These are phyloP conservation scores for Hoplostethus atlanticus DNA, from an alignment of 2,797 vertebrate genomes.

Conservation along the genomic window DNA sequence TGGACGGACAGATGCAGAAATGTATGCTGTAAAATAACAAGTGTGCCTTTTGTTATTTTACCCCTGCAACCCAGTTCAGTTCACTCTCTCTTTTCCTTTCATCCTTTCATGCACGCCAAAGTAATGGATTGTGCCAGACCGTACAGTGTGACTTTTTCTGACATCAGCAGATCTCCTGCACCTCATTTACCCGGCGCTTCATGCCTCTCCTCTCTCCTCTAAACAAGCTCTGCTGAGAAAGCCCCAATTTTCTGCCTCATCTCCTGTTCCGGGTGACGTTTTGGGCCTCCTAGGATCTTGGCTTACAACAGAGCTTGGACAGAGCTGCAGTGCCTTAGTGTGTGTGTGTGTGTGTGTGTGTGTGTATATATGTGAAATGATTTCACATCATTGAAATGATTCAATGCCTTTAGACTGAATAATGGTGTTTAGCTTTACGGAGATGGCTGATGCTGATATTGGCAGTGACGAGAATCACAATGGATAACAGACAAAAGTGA, in stretches of 20 bases:
- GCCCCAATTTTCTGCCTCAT: slow-evolving; percentile 26
- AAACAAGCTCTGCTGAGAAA: slow-evolving; percentile 25
- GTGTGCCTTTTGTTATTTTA: background rate
- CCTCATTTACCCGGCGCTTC: slow-evolving; percentile 24
- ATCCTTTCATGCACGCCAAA: slow-evolving; percentile 15
- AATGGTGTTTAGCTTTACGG: background rate
- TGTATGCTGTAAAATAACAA: background rate
- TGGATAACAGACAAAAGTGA: too few species aligned
- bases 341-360: background rate
- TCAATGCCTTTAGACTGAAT: background rate
- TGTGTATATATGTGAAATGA: background rate
- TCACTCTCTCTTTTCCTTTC: slow-evolving; percentile 14
- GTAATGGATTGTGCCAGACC: slow-evolving; percentile 4
- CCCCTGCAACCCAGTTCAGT: background rate
- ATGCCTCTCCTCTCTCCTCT: background rate
- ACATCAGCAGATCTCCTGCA: slow-evolving; percentile 27
- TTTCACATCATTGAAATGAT: background rate
- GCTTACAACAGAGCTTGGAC: background rate
- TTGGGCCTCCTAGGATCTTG: background rate
- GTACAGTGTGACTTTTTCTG: slow-evolving; percentile 12
- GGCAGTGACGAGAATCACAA: background rate
- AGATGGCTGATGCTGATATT: background rate
- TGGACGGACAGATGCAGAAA: background rate
- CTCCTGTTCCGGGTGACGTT: slow-evolving; percentile 21
- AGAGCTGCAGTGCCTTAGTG: background rate